Conservation (phyloP, 1,140 invertebrate species). For the Caenorhabditis remanei region DNA sequence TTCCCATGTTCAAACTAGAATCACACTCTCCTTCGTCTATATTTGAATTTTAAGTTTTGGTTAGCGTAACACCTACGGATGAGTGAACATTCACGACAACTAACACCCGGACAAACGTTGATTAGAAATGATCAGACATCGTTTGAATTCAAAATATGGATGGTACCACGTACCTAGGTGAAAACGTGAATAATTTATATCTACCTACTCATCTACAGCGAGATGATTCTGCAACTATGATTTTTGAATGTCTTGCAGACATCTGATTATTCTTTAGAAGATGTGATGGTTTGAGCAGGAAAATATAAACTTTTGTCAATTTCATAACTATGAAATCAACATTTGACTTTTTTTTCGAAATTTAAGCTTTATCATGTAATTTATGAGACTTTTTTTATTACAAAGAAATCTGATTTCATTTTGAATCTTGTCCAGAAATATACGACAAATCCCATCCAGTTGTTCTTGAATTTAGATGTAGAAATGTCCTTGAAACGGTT, state of each 20-base stretch:
- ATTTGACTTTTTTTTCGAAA: too few species aligned
- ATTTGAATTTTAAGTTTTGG: neutral
- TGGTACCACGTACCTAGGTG: conserved; percentile 1
- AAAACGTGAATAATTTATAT: conserved; percentile 36
- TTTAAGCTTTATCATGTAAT: too few species aligned
- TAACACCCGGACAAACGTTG: neutral
- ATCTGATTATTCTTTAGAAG: too few species aligned
- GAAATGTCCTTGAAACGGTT: neutral
- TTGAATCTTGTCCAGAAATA: neutral
- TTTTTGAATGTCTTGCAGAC: neutral
- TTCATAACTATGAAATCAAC: too few species aligned
- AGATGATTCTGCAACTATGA: too few species aligned
- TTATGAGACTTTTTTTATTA: too few species aligned
- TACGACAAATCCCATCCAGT: too few species aligned
- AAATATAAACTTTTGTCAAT: too few species aligned
- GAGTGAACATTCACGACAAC: neutral
- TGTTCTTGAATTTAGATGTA: too few species aligned
- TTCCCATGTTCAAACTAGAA: too few species aligned
- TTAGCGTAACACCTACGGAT: neutral
- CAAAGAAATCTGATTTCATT: too few species aligned
- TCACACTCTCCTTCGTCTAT: neutral
- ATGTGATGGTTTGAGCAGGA: too few species aligned
- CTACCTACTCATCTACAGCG: neutral
- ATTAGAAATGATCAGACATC: conserved; percentile 32
- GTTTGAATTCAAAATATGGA: neutral